These are phyloP conservation scores for Bombylius discolor DNA, from an alignment of 2,888 invertebrate species.

Conservation along the genomic window DNA sequence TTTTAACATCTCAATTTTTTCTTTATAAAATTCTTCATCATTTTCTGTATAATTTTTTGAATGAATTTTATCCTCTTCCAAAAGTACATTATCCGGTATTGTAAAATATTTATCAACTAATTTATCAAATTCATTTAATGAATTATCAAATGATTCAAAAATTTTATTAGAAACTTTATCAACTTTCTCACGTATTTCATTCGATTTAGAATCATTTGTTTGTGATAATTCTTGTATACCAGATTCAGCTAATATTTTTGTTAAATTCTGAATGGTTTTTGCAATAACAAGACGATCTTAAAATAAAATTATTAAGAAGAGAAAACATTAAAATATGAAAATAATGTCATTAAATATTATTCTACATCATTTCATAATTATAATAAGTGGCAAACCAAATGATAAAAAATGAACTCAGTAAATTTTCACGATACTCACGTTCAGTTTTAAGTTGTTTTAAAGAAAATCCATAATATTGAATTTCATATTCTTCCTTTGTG, in stretches of 20 bases:
- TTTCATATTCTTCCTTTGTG: conserved; percentile 19
- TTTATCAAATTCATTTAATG: conserved; percentile 16
- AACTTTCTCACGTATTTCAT: conserved; percentile 8
- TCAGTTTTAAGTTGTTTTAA: conserved; percentile 21
- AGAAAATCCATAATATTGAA: conserved; percentile 23
- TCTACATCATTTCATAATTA: no score
- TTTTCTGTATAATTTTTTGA: conserved; percentile 17
- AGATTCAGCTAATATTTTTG: conserved; percentile 4
- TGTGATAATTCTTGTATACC: conserved; percentile 13
- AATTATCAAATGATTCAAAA: conserved; percentile 15
- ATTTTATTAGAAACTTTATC: conserved; percentile 18
- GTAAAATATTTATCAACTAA: conserved; percentile 23
- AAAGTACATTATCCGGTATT: conserved; percentile 26
- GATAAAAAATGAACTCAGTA: background rate
- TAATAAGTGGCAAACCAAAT: no score
- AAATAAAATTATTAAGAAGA: background rate
- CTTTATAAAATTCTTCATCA: conserved; percentile 19
- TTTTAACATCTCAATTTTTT: conserved; percentile 19
- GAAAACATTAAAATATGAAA: background rate
- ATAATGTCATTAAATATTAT: background rate
- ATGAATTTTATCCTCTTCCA: conserved; percentile 22
- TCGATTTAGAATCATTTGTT: conserved; percentile 13
- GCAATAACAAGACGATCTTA: conserved; percentile 5
- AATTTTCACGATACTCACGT: conserved; percentile 15
- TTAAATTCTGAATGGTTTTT: background rate